These are phyloP conservation scores for Trichonephila inaurata DNA, from an alignment of 1,140 invertebrate genomes.

Conservation along the genomic window DNA sequence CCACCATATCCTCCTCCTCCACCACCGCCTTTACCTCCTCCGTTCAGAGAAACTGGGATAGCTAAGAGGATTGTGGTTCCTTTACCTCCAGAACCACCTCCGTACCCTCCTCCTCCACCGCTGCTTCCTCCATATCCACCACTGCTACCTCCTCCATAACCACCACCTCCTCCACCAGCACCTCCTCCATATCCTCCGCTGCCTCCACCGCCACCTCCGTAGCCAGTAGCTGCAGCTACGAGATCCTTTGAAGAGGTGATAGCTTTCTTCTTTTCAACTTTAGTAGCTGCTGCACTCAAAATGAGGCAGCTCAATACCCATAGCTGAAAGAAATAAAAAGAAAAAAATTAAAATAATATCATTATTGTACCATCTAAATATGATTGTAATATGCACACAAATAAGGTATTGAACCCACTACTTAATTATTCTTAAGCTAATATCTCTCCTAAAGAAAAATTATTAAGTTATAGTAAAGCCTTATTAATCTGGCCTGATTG, in stretches of 20 bases:
- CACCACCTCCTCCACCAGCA: neutral
- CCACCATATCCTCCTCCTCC: slow-evolving; percentile 52
- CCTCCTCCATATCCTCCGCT: slow-evolving; percentile 4
- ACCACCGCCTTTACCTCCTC: slow-evolving; percentile 13
- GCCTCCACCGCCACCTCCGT: slow-evolving; percentile 44
- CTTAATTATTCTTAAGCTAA: no score
- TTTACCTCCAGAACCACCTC: slow-evolving; percentile 39
- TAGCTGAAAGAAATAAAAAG: slow-evolving; percentile 38
- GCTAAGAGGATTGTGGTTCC: slow-evolving; percentile 66
- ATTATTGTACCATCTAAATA: no score
- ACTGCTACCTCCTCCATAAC: neutral
- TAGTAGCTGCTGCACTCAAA: slow-evolving; percentile 53
- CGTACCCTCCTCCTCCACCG: neutral
- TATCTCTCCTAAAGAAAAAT: no score
- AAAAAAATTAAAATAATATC: no score
- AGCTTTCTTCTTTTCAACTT: slow-evolving; percentile 61
- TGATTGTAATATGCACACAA: no score
- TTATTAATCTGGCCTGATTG: no score
- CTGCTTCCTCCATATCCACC: neutral
- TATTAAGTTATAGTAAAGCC: no score
- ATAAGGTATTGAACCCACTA: no score
- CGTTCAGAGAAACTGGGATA: slow-evolving; percentile 60
- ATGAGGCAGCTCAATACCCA: slow-evolving; percentile 68
- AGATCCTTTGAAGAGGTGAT: slow-evolving; percentile 50
- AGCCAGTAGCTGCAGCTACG: slow-evolving; percentile 63